Evolutionary conservation across 2,113 vertebrate genomes (phyloP).

Genomic region (Camelus bactrianus): DNA sequence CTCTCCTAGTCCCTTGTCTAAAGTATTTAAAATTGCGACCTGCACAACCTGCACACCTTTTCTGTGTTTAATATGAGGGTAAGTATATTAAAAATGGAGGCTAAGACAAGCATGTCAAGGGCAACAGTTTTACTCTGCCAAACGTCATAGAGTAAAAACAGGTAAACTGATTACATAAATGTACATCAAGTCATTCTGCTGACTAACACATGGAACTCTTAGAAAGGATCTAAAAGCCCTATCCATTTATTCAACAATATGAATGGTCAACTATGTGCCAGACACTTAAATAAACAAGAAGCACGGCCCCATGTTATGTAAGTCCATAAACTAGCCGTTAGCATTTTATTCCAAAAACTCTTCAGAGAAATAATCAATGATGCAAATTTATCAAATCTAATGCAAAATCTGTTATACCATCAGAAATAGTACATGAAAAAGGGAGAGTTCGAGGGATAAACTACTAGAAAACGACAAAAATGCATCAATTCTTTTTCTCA

Average conservation of each 20-base stretch:
- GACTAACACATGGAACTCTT: slow-evolving; percentile 22
- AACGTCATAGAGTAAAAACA: not conserved
- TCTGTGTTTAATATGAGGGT: not conserved
- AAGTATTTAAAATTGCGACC: slow-evolving; percentile 46
- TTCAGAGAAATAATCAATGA: not conserved
- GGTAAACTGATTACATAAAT: slow-evolving; percentile 11
- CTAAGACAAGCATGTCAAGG: not conserved
- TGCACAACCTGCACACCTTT: not conserved
- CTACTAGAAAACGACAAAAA: slow-evolving; percentile 36
- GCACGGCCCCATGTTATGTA: not conserved
- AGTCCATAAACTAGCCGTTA: not conserved
- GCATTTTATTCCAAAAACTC: not conserved
- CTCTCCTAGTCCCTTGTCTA: not conserved
- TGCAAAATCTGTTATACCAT: not conserved
- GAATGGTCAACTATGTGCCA: not conserved
- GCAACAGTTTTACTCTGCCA: not conserved
- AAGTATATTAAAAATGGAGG: not conserved
- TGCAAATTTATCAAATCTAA: not conserved
- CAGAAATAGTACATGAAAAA: not conserved
- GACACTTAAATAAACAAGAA: not conserved
- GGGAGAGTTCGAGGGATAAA: not conserved
- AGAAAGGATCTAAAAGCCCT: slow-evolving; percentile 2
- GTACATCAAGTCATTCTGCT: not conserved
- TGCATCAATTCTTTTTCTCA: not conserved
- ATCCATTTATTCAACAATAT: slow-evolving; percentile 30